Percentiles rank a stretch among this genome's conserved stretches.
These are phyloP conservation scores for Danaus chrysippus DNA, from an alignment of 2,888 invertebrate genomes.

Conservation along the genomic window DNA sequence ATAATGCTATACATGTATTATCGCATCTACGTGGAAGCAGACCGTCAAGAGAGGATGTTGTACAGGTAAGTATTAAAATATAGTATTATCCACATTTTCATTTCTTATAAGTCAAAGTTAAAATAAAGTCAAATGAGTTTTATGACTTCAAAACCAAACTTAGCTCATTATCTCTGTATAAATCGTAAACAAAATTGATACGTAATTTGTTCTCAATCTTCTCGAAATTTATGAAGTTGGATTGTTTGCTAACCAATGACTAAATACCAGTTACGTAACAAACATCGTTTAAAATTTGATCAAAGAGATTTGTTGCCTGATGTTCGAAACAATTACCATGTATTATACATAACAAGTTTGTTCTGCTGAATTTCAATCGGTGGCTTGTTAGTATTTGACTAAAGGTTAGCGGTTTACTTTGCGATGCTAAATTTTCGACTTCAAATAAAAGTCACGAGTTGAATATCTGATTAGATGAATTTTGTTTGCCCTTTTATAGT, in stretches of 20 bases:
- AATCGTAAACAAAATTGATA: no score
- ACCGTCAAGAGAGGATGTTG: slow-evolving; percentile 89
- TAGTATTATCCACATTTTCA: slow-evolving; percentile 14
- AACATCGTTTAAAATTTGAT: slow-evolving; percentile 1
- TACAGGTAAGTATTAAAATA: slow-evolving; percentile 81
- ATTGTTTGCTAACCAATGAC: neutral
- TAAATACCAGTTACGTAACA: neutral
- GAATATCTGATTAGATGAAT: slow-evolving; percentile 6
- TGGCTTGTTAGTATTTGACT: neutral
- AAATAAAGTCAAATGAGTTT: neutral
- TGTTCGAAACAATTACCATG: slow-evolving; percentile 20
- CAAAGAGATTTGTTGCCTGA: slow-evolving; percentile 8
- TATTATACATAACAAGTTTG: slow-evolving; percentile 14
- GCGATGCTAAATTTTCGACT: slow-evolving; percentile 10
- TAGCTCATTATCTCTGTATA: no score
- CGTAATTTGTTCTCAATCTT: neutral
- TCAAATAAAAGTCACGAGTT: neutral
- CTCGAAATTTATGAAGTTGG: neutral
- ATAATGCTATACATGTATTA: slow-evolving; percentile 97
- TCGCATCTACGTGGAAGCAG: slow-evolving; percentile 91
- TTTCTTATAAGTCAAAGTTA: neutral
- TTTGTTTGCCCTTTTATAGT: no score
- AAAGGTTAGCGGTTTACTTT: slow-evolving; percentile 14
- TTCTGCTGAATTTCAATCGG: slow-evolving; percentile 18
- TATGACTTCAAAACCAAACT: neutral